phyloP scores from a whole-genome alignment of 2,113 vertebrate genomes.

The Lampris megalopsis region DNA sequence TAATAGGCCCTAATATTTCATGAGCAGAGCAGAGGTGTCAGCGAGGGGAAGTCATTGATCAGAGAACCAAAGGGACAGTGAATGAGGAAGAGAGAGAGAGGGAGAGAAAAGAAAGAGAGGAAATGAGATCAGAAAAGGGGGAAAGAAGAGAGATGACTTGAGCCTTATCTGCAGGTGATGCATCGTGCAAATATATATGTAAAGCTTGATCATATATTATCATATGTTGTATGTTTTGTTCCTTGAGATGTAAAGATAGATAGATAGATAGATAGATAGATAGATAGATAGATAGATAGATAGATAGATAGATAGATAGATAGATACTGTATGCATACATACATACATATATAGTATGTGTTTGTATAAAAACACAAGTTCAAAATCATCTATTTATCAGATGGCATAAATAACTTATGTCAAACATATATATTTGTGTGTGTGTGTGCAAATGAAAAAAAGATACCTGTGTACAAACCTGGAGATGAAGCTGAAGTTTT shows the following conservation, averaged over 20 bases:
- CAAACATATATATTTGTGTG: no score
- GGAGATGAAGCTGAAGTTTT: no score
- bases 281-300: background rate
- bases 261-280: background rate
- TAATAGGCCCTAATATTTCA: constrained; percentile 81
- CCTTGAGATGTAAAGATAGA: background rate
- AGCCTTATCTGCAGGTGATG: constrained; percentile 40
- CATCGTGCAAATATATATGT: background rate
- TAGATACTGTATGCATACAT: no score
- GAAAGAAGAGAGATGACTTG: constrained; percentile 17
- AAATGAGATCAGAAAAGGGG: background rate
- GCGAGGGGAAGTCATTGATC: constrained; percentile 72
- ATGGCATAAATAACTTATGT: no score
- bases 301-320: background rate
- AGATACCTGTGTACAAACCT: no score
- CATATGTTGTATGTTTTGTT: no score
- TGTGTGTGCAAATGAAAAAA: no score
- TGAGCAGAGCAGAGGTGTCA: constrained; percentile 75
- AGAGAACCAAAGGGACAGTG: constrained; percentile 42
- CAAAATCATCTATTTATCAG: no score
- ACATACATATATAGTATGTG: no score
- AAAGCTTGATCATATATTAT: no score
- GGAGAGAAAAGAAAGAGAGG: background rate
- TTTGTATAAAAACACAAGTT: no score
- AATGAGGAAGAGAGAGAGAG: constrained; percentile 18